Conservation (phyloP, 2,888 invertebrate species). For the Hyalella azteca region DNA sequence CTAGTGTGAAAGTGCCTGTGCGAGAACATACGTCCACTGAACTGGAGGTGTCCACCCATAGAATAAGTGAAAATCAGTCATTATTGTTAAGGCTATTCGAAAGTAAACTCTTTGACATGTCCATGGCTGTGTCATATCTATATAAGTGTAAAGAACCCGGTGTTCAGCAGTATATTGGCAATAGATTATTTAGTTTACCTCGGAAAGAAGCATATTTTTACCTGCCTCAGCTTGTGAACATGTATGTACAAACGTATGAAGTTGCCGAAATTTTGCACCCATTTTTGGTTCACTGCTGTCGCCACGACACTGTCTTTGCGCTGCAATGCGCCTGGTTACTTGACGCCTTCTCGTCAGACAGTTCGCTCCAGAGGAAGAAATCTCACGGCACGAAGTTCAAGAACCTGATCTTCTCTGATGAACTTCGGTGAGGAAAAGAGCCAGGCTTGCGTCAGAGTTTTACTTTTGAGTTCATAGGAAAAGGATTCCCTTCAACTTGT, state of each 20-base stretch:
- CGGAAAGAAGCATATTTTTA: constrained; percentile 94
- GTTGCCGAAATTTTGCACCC: constrained; percentile 92
- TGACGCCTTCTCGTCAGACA: constrained; percentile 88
- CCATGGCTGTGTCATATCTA: constrained; percentile 96
- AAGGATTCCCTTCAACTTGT: too few relatives aligned
- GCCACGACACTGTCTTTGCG: constrained; percentile 93
- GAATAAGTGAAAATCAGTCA: constrained; percentile 61
- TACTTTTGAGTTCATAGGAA: too few relatives aligned
- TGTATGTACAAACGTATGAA: constrained; percentile 98
- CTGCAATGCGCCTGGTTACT: constrained; percentile 94
- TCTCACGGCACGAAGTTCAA: constrained; percentile 77
- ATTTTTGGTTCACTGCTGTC: constrained; percentile 78
- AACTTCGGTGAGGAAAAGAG: constrained; percentile 66
- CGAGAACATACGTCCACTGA: constrained; percentile 29
- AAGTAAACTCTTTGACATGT: constrained; percentile 96
- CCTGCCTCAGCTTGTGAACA: constrained; percentile 94
- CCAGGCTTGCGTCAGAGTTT: too few relatives aligned
- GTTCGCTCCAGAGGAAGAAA: constrained; percentile 71
- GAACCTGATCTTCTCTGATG: constrained; percentile 76
- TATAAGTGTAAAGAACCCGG: constrained; percentile 98
- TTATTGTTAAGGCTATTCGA: constrained; percentile 87
- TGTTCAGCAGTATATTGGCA: constrained; percentile 94
- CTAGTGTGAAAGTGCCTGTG: constrained; percentile 18
- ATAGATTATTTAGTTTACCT: constrained; percentile 94
- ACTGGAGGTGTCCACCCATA: constrained; percentile 22